These are phyloP conservation scores for Galerucella pusilla DNA, from an alignment of 2,888 invertebrate genomes.

Conservation along the genomic window DNA sequence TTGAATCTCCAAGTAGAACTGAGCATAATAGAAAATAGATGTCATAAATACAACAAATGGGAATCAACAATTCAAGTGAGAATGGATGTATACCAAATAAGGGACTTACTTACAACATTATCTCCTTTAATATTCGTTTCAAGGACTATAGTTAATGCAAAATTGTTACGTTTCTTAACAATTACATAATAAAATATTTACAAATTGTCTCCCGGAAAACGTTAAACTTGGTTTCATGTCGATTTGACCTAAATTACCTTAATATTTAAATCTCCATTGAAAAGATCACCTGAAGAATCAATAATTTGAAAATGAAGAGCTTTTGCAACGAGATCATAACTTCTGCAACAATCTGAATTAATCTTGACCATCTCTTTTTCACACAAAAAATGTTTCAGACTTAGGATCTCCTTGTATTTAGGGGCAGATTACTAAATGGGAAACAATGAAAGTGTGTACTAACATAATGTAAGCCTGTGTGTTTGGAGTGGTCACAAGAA, in stretches of 20 bases:
- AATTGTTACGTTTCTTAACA: not conserved
- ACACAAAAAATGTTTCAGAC: no score
- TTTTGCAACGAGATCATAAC: no score
- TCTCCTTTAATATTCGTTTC: not conserved
- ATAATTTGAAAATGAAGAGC: no score
- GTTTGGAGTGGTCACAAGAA: not conserved
- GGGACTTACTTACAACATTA: not conserved
- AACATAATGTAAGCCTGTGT: no score
- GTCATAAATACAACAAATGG: not conserved
- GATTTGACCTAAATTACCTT: slow-evolving; percentile 4
- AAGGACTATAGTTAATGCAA: not conserved
- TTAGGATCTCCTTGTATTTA: no score
- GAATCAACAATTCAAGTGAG: not conserved
- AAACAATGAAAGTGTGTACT: no score
- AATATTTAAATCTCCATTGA: not conserved
- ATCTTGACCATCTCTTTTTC: no score
- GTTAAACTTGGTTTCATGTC: not conserved
- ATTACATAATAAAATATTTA: not conserved
- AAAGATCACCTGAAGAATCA: not conserved
- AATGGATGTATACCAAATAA: not conserved
- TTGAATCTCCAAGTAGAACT: not conserved
- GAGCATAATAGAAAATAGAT: not conserved
- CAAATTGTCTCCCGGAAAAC: not conserved
- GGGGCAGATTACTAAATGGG: no score
- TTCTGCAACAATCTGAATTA: no score